These are phyloP conservation scores for Bembecia ichneumoniformis DNA, from an alignment of 2,888 invertebrate genomes.

Conservation along the genomic window DNA sequence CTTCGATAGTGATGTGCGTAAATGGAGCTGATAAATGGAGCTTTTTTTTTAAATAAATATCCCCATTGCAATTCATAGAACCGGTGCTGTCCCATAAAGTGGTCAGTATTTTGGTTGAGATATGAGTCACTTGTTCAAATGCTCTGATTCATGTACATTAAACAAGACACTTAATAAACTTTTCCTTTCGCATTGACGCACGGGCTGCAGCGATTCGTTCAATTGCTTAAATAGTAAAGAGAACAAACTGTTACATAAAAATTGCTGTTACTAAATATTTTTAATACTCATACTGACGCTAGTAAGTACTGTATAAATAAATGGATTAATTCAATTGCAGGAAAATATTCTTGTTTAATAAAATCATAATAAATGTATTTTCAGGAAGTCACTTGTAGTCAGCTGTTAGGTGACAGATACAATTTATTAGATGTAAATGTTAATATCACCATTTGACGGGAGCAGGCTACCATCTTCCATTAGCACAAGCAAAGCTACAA, in stretches of 20 bases:
- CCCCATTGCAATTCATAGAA: neutral
- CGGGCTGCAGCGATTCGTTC: slow-evolving; percentile 3
- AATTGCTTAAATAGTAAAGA: too few relatives aligned
- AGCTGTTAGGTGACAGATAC: neutral
- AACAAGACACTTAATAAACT: slow-evolving; percentile 13
- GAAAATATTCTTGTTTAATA: too few relatives aligned
- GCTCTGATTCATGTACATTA: slow-evolving; percentile 27
- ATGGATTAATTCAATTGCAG: too few relatives aligned
- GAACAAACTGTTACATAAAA: too few relatives aligned
- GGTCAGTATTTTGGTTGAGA: neutral
- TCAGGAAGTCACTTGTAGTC: too few relatives aligned
- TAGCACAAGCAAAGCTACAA: too few relatives aligned
- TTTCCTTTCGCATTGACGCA: slow-evolving; percentile 38
- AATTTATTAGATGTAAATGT: neutral
- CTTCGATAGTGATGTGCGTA: neutral
- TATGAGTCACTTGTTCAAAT: slow-evolving; percentile 25
- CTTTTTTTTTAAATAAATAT: neutral
- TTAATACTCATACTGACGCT: too few relatives aligned
- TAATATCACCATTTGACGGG: too few relatives aligned
- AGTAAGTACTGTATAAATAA: too few relatives aligned
- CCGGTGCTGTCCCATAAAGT: neutral
- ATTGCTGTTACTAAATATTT: too few relatives aligned
- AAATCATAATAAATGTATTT: too few relatives aligned
- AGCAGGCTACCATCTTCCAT: too few relatives aligned
- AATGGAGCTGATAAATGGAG: neutral